phyloP scores from a whole-genome alignment of 2,888 invertebrate genomes.

The Acleris sparsana region DNA sequence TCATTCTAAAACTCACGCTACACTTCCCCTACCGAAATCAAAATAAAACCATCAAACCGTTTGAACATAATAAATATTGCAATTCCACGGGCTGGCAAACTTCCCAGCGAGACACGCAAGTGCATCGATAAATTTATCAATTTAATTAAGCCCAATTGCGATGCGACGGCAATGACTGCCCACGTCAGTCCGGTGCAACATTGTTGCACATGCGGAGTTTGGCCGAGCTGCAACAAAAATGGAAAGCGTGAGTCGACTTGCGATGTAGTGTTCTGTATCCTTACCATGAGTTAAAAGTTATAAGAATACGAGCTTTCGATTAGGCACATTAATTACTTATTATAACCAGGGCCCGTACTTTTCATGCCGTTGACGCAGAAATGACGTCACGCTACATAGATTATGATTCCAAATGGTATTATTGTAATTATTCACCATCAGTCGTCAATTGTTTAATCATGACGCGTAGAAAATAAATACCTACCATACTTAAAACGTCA shows the following conservation, averaged over 20 bases:
- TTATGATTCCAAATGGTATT: no score
- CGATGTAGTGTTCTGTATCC: neutral
- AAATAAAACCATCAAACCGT: neutral
- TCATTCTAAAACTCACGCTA: no score
- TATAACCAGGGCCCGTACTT: no score
- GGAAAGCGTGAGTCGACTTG: constrained; percentile 24
- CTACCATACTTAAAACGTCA: no score
- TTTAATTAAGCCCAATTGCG: constrained; percentile 58
- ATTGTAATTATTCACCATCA: no score
- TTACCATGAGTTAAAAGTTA: no score
- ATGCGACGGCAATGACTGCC: constrained; percentile 31
- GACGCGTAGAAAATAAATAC: no score
- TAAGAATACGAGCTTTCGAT: no score
- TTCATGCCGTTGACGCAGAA: no score
- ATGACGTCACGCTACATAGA: no score
- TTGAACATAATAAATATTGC: constrained; percentile 11
- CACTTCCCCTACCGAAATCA: neutral
- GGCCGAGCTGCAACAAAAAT: constrained; percentile 29
- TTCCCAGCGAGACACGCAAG: constrained; percentile 46
- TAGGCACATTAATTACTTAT: no score
- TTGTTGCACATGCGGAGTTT: constrained; percentile 41
- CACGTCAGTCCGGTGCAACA: constrained; percentile 43
- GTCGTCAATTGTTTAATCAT: no score
- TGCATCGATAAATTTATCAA: constrained; percentile 66
- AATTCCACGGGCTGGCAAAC: constrained; percentile 54